Conservation (phyloP, 2,797 vertebrate genomes). For the Pipistrellus nathusii region DNA sequence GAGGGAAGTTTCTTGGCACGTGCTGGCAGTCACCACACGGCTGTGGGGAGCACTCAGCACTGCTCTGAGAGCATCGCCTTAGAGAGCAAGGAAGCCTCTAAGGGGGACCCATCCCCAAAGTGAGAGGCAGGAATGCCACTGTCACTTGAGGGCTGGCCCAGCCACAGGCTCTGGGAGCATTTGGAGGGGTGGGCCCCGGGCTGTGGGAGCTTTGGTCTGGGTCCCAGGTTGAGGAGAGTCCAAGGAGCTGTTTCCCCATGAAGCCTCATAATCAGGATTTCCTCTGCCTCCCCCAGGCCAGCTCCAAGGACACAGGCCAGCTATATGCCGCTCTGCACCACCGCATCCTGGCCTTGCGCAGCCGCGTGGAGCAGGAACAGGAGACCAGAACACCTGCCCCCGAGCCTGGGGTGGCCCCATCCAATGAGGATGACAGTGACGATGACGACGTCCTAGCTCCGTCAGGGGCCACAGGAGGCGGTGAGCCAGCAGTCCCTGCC, state of each 20-base stretch:
- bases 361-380: conserved; percentile 94
- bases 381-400: conserved; percentile 90
- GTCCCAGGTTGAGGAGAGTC: not conserved
- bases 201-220: not conserved
- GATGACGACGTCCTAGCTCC: conserved; percentile 90
- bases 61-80: not conserved
- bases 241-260: not conserved
- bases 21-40: no score
- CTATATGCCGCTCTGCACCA: conserved; percentile 97
- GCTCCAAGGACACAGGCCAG: conserved; percentile 98
- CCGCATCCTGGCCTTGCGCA: conserved; percentile 96
- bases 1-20: not conserved
- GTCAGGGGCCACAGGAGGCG: conserved; percentile 84
- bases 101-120: not conserved
- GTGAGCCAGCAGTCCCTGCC: conserved; percentile 76
- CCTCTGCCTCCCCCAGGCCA: conserved; percentile 88
- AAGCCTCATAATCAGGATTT: not conserved
- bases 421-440: conserved; percentile 96
- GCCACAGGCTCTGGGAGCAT: not conserved
- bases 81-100: no score
- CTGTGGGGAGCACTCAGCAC: not conserved
- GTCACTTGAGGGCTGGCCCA: not conserved
- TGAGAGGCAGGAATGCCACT: not conserved
- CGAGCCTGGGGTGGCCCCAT: conserved; percentile 92
- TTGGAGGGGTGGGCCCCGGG: no score